Conservation (phyloP, 64 coral and sea anemone genomes). For the Montipora cactus region DNA sequence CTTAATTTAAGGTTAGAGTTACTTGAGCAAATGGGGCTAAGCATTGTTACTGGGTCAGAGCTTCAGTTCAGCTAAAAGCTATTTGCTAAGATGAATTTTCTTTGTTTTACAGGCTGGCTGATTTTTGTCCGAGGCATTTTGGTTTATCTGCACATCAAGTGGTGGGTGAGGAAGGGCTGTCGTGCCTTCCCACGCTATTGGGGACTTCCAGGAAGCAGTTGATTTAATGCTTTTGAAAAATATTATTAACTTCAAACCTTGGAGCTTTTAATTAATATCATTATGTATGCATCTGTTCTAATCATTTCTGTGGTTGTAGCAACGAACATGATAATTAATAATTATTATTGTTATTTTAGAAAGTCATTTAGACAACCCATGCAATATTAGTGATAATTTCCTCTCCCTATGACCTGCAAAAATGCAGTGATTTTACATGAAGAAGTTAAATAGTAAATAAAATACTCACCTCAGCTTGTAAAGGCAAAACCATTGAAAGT, state of each 20-base stretch:
- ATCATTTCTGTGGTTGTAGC: no score
- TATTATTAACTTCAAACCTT: background rate
- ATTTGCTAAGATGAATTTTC: background rate
- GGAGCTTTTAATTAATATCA: background rate
- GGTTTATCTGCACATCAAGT: slow-evolving; percentile 67
- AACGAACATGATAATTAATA: background rate
- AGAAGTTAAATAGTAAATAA: background rate
- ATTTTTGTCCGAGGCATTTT: slow-evolving; percentile 59
- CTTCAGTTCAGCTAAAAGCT: background rate
- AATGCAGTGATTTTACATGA: background rate
- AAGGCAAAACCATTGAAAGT: background rate
- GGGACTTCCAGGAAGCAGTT: slow-evolving; percentile 50
- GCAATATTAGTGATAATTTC: background rate
- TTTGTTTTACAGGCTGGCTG: slow-evolving; percentile 46
- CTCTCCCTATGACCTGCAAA: background rate
- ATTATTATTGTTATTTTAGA: background rate
- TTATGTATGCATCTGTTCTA: no score
- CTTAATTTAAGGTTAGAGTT: no score
- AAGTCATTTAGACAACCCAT: no score
- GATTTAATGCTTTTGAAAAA: background rate
- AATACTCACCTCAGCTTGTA: no score
- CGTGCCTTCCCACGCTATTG: slow-evolving; percentile 63
- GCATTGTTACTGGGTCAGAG: no score
- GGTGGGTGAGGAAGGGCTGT: slow-evolving; percentile 65
- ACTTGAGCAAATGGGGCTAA: no score